Percentiles rank a stretch among this genome's conserved stretches.
These are phyloP conservation scores for Raphicerus campestris DNA, from an alignment of 2,113 vertebrate species.

Conservation along the genomic window DNA sequence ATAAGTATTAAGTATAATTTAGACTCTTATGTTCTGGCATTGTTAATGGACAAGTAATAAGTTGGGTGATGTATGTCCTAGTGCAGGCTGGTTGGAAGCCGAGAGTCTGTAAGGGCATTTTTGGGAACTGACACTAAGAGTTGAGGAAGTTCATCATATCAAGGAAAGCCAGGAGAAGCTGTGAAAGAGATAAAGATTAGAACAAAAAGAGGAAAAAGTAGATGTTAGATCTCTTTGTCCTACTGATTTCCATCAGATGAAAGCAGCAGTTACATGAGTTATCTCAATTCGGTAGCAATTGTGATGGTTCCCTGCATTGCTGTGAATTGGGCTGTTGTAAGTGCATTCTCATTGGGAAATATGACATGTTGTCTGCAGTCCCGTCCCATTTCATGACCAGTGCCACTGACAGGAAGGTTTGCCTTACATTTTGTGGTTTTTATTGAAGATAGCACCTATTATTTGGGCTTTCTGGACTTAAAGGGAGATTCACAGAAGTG, in stretches of 20 bases:
- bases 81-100: neutral
- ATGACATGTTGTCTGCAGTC: slow-evolving; percentile 30
- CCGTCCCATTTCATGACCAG: neutral
- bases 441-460: slow-evolving; percentile 28
- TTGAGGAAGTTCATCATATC: neutral
- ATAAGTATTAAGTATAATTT: neutral
- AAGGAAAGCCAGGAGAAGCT: neutral
- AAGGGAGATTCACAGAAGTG: slow-evolving; percentile 57
- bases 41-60: neutral
- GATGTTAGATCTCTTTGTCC: neutral
- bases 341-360: slow-evolving; percentile 28
- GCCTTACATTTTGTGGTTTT: slow-evolving; percentile 51
- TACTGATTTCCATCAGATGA: slow-evolving; percentile 16
- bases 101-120: neutral
- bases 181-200: neutral
- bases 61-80: neutral
- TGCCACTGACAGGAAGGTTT: neutral
- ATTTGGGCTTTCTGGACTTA: slow-evolving; percentile 35
- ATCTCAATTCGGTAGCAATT: neutral
- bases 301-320: neutral
- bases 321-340: neutral
- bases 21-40: neutral
- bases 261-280: neutral
- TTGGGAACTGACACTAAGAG: neutral
- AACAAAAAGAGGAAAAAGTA: neutral